Percentiles rank a stretch among this genome's conserved stretches.
Conservation (phyloP, 2,888 invertebrate species). For the Thymelicus lineola region DNA sequence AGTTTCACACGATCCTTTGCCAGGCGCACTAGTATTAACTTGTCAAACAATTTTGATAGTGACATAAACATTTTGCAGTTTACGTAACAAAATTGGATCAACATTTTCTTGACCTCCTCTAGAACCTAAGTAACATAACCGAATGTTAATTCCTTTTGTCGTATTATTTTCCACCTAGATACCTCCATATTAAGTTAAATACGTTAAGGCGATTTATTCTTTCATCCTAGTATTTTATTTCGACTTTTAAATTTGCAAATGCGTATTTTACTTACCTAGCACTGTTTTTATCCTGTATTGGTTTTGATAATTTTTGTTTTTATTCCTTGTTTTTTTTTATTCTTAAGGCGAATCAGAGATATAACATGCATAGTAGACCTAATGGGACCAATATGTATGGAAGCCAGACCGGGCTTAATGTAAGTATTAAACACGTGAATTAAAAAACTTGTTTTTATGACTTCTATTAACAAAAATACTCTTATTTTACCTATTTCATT, state of each 20-base stretch:
- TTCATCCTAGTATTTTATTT: background rate
- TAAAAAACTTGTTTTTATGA: background rate
- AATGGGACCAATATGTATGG: slow-evolving; percentile 73
- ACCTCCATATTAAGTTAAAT: background rate
- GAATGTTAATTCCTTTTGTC: background rate
- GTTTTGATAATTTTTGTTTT: slow-evolving; percentile 33
- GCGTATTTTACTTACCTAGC: slow-evolving; percentile 22
- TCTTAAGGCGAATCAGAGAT: slow-evolving; percentile 76
- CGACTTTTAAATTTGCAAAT: background rate
- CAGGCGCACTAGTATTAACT: background rate
- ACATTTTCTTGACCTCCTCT: no score
- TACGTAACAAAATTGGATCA: no score
- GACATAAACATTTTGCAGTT: no score
- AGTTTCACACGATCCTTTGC: background rate
- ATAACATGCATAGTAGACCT: slow-evolving; percentile 67
- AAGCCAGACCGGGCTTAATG: slow-evolving; percentile 71
- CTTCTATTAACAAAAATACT: background rate
- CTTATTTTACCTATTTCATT: background rate
- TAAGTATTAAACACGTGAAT: slow-evolving; percentile 56
- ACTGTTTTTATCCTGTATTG: slow-evolving; percentile 39
- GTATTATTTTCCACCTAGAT: background rate
- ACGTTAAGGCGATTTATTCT: background rate
- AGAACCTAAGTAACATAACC: no score
- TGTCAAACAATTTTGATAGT: no score
- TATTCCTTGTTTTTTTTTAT: slow-evolving; percentile 46